phyloP scores from a whole-genome alignment of 2,113 vertebrate species.

The Oncorhynchus mykiss region DNA sequence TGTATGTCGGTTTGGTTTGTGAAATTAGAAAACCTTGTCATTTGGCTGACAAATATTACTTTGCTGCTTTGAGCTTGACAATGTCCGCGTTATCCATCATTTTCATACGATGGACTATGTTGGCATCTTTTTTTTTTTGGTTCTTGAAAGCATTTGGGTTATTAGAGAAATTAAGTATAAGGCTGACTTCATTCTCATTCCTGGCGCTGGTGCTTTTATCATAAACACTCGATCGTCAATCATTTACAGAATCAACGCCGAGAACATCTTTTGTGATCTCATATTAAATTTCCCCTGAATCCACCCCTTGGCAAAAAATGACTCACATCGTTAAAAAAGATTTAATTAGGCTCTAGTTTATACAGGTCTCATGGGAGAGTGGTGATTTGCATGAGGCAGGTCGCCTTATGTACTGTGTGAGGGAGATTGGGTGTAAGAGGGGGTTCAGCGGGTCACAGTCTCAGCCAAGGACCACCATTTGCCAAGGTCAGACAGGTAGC shows the following conservation, averaged over 20 bases:
- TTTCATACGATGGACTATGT: slow-evolving; percentile 49
- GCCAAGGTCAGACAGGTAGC: slow-evolving; percentile 88
- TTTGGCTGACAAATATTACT: slow-evolving; percentile 21
- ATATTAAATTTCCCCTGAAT: slow-evolving; percentile 93
- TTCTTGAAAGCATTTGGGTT: slow-evolving; percentile 76
- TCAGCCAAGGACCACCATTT: slow-evolving; percentile 88
- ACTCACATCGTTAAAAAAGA: slow-evolving; percentile 98
- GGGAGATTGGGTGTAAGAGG: slow-evolving; percentile 91
- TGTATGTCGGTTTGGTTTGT: slow-evolving; percentile 36
- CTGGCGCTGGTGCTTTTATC: slow-evolving; percentile 87
- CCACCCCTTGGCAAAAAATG: slow-evolving; percentile 95
- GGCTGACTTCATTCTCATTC: slow-evolving; percentile 74
- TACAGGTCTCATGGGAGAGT: slow-evolving; percentile 86
- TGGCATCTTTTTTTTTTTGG: slow-evolving; percentile 61
- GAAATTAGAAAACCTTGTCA: slow-evolving; percentile 40
- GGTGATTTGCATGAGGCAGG: slow-evolving; percentile 92
- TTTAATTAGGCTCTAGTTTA: slow-evolving; percentile 97
- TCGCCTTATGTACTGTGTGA: slow-evolving; percentile 72
- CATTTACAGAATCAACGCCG: slow-evolving; percentile 93
- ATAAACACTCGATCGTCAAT: slow-evolving; percentile 90
- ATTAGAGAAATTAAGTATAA: slow-evolving; percentile 76
- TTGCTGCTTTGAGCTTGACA: slow-evolving; percentile 21
- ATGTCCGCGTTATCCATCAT: slow-evolving; percentile 55
- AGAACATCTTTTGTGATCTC: slow-evolving; percentile 97
- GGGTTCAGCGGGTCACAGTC: slow-evolving; percentile 87